Evolutionary conservation across 1,140 invertebrate species (phyloP).

Genomic region (Aphis craccivora): DNA sequence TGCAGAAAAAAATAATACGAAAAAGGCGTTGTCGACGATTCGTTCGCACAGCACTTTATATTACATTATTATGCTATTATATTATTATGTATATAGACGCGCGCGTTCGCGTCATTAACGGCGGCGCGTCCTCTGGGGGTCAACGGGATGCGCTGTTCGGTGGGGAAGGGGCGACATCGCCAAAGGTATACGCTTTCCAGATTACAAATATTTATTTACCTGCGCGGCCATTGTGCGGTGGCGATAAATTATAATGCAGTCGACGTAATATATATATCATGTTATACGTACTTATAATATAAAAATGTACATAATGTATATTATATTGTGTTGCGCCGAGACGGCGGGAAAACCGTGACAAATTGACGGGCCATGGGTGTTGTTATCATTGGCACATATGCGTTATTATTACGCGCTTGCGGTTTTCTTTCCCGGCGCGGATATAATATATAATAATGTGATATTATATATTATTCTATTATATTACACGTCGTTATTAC

Average conservation of each 20-base stretch:
- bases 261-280: neutral
- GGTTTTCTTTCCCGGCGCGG: neutral
- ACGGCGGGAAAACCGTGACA: conserved; percentile 35
- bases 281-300: neutral
- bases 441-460: neutral
- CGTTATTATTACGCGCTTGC: neutral
- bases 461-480: neutral
- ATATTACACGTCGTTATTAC: neutral
- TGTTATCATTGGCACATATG: neutral
- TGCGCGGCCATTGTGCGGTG: neutral
- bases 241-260: conserved; percentile 18
- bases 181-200: neutral
- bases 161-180: neutral
- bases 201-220: conserved; percentile 53
- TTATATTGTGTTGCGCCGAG: neutral
- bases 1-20: neutral
- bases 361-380: conserved; percentile 9
- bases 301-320: neutral
- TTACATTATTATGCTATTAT: neutral
- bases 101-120: conserved; percentile 3
- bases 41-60: conserved; percentile 2
- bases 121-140: neutral
- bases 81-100: neutral
- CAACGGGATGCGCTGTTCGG: neutral
- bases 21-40: conserved; percentile 12